Evolutionary conservation across 1,140 invertebrate species (phyloP).

Genomic region (Pteromalus puparum): DNA sequence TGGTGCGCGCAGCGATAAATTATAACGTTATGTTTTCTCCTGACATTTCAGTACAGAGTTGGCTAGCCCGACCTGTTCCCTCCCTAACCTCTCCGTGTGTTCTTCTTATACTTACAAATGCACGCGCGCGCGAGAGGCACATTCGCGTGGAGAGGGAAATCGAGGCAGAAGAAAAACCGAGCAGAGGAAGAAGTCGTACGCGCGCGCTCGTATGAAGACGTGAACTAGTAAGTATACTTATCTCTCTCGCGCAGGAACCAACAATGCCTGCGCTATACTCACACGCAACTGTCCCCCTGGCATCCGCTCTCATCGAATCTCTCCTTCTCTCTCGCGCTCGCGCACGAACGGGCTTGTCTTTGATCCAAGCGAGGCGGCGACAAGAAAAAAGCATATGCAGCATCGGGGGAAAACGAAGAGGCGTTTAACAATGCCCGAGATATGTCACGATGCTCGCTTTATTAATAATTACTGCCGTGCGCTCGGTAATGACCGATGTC

Average conservation of each 20-base stretch:
- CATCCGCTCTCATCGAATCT: conserved; percentile 75
- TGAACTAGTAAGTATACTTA: conserved; percentile 56
- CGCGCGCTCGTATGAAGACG: neutral
- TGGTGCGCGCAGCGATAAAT: conserved; percentile 71
- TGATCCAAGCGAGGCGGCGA: conserved; percentile 43
- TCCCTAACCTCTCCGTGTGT: conserved; percentile 68
- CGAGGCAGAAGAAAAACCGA: conserved; percentile 13
- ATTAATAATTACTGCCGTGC: conserved; percentile 76
- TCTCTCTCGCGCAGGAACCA: conserved; percentile 57
- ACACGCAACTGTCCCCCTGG: conserved; percentile 73
- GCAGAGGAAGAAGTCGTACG: conserved; percentile 2
- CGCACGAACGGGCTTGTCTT: neutral
- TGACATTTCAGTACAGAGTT: conserved; percentile 67
- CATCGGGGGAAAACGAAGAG: conserved; percentile 47
- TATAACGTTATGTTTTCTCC: conserved; percentile 74
- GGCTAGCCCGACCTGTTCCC: conserved; percentile 71
- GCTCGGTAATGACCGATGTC: conserved; percentile 72
- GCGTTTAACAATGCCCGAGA: conserved; percentile 66
- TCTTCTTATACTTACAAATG: conserved; percentile 59
- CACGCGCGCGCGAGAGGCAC: conserved; percentile 20
- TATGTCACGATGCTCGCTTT: conserved; percentile 62
- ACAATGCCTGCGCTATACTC: conserved; percentile 63
- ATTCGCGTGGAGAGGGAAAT: neutral
- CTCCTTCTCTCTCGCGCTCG: conserved; percentile 52
- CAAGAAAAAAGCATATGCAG: conserved; percentile 41